Conservation (phyloP, 1,140 invertebrate species). For the Homalodisca vitripennis region DNA sequence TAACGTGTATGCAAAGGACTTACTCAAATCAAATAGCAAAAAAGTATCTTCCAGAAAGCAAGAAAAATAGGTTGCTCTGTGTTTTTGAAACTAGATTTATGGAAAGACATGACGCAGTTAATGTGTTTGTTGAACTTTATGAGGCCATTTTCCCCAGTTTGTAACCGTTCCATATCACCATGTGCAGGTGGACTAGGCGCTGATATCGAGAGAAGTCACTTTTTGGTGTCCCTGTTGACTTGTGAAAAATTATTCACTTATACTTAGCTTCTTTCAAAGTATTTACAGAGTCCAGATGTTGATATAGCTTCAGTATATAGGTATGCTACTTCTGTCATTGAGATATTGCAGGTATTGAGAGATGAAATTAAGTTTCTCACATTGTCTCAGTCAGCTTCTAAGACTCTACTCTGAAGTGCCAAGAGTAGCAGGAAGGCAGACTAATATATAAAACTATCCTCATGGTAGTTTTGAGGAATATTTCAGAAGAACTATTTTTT, state of each 20-base stretch:
- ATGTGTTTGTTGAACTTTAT: no score
- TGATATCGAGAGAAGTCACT: constrained; percentile 7
- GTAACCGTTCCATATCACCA: no score
- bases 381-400: constrained; percentile 9
- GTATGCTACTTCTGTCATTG: constrained; percentile 10
- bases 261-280: constrained; percentile 15
- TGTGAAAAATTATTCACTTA: constrained; percentile 12
- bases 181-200: no score
- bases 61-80: no score
- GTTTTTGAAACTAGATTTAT: no score
- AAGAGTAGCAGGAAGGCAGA: not conserved
- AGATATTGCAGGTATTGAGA: constrained; percentile 3
- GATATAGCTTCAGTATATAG: not conserved
- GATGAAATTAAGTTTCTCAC: constrained; percentile 8
- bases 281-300: constrained; percentile 8
- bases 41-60: no score
- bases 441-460: constrained; percentile 5
- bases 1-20: no score
- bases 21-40: no score
- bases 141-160: no score
- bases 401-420: constrained; percentile 3
- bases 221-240: constrained; percentile 4
- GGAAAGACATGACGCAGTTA: no score
- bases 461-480: constrained; percentile 1
- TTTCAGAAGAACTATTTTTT: constrained; percentile 7